These are phyloP conservation scores for Piezodorus guildinii DNA, from an alignment of 1,140 invertebrate species.

Conservation along the genomic window DNA sequence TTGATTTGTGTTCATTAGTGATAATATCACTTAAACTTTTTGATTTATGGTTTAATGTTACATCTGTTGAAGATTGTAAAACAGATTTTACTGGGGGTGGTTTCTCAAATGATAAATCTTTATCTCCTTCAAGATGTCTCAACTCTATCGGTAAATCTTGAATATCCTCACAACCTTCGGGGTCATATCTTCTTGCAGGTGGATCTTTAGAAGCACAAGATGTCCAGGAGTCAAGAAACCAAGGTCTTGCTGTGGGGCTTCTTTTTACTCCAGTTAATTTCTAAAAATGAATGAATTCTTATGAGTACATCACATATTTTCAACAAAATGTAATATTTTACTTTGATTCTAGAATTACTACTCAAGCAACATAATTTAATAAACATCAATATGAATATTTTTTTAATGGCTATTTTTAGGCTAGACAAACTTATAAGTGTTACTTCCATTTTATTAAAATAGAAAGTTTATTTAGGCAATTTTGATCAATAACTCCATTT, in stretches of 20 bases:
- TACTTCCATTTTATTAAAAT: too few species aligned
- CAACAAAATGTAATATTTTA: too few species aligned
- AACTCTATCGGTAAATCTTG: constrained; percentile 79
- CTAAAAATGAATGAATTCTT: constrained; percentile 31
- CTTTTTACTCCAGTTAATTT: constrained; percentile 64
- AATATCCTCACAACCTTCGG: constrained; percentile 45
- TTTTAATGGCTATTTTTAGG: too few species aligned
- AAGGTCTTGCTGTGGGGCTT: constrained; percentile 44
- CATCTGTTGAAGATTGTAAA: constrained; percentile 34
- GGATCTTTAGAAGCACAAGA: constrained; percentile 42
- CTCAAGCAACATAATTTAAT: too few species aligned
- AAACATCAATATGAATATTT: too few species aligned
- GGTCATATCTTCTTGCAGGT: constrained; percentile 38
- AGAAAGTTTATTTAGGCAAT: too few species aligned
- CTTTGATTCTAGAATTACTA: too few species aligned
- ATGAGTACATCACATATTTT: too few species aligned
- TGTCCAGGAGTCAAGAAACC: constrained; percentile 70
- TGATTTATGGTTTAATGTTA: constrained; percentile 51
- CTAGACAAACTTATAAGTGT: too few species aligned
- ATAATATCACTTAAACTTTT: constrained; percentile 65
- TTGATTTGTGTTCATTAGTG: constrained; percentile 46
- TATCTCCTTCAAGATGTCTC: constrained; percentile 64
- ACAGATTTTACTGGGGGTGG: constrained; percentile 35
- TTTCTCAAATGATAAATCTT: constrained; percentile 37
- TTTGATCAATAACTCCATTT: too few species aligned